Base-by-base conservation (phyloP, 2,797 vertebrate species). In the Mycteria americana region DNA sequence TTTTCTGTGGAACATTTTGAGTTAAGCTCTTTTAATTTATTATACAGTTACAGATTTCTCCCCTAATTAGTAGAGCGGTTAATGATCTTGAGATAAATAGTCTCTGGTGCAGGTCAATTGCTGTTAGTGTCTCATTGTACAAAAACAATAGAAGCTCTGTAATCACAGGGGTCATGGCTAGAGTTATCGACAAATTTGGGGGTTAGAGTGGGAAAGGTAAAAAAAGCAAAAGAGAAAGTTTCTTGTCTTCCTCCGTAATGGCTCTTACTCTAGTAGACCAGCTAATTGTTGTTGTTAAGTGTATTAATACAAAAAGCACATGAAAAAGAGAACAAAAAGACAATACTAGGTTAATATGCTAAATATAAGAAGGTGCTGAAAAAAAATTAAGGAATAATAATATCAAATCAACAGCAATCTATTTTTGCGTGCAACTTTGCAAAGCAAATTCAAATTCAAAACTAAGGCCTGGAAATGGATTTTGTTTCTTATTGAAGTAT, bases 51-150 rank as follows among this genome's bases (percentile, higher is more conserved):
- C 73, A 89, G 50, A 74, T 86, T 95, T 83, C 51, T 82, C 41
- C 88, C 68, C 56, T 95, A 91, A 92, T 95, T 95, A 94, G 72
- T 83, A 87, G 64, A 93, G 48, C 19, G 0, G 64, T 77, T 93
- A 90, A 95, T 85, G 80, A 91, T 95, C 87, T 93, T 73, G 78
- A 93, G 76, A 81, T 88, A 95, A 95, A 91, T 78, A 78, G 73
- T 81, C 46, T 78, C 46, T 83, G 54, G 37, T 88, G 53, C 62
- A 81, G 78, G 89, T 92, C 89, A 91, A 31, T 63, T 80, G 53
- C 74, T 97, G 37, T 80, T 89, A 43, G 31, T 65, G 43, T 88
- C 62, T 87, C 78, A 83, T 70, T 88, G 68, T 91, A 86, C 68
- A 77, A 89, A 92, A 89, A 89, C 81, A 97, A 67, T 37, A 87